Conservation (phyloP, 1,140 invertebrate genomes). For the Cydia pomonella region DNA sequence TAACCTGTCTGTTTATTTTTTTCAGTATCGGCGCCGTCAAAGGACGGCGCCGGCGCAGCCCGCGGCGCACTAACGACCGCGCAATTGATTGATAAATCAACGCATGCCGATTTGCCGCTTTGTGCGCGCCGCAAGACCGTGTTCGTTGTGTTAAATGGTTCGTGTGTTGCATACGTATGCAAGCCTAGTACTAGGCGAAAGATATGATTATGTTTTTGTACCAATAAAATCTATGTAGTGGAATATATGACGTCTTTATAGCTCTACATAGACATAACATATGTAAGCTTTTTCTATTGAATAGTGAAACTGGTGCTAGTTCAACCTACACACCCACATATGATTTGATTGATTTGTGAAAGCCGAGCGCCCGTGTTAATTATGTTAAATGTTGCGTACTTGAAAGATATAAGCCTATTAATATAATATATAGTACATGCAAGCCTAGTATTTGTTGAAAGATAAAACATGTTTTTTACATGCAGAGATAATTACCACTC, state of each 20-base stretch:
- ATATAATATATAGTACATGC: no score
- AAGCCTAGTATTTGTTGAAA: no score
- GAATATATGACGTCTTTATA: background rate
- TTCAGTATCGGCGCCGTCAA: slow-evolving; percentile 34
- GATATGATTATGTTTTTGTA: background rate
- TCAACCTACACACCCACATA: no score
- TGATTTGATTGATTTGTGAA: no score
- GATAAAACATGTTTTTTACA: no score
- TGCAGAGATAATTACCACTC: no score
- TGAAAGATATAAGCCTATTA: no score
- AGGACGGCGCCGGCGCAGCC: slow-evolving; percentile 39
- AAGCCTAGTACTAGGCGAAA: background rate
- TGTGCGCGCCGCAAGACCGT: slow-evolving; percentile 40
- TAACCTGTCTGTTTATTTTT: slow-evolving; percentile 26
- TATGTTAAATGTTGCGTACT: no score
- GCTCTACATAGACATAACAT: no score
- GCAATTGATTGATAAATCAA: slow-evolving; percentile 68
- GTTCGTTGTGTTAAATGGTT: background rate
- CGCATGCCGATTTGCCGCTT: slow-evolving; percentile 41
- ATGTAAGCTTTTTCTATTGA: no score
- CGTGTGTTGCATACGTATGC: background rate
- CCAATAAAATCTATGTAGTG: background rate
- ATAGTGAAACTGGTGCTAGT: no score
- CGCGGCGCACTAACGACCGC: slow-evolving; percentile 53
- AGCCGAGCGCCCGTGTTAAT: no score